Conservation (phyloP, 2,797 vertebrate species). For the Taeniopygia guttata region DNA sequence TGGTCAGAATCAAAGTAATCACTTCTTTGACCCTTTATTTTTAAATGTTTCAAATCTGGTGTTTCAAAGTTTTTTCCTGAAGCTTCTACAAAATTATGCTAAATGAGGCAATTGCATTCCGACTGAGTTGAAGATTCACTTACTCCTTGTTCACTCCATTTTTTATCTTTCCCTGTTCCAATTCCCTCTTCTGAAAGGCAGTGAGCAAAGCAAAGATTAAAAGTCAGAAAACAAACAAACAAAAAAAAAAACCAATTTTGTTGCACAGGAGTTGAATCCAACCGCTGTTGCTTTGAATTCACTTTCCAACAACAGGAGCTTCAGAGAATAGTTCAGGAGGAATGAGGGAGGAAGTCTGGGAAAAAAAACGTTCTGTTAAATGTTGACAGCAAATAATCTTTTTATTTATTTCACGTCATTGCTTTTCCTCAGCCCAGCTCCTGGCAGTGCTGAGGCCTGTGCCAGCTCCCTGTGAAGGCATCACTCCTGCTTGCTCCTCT, state of each 20-base stretch:
- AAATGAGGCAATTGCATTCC: slow-evolving; percentile 22
- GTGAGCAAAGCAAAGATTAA: neutral
- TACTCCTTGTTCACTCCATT: neutral
- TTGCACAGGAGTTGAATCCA: neutral
- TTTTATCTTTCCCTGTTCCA: neutral
- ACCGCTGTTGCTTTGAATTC: neutral
- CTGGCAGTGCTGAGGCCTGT: neutral
- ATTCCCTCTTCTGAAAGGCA: neutral
- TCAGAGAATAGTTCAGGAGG: neutral
- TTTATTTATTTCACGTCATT: neutral
- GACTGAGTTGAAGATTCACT: neutral
- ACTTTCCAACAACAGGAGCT: neutral
- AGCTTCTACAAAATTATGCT: neutral
- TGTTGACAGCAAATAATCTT: neutral
- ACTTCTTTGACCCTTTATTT: neutral
- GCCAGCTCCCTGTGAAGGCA: neutral
- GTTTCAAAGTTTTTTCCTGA: neutral
- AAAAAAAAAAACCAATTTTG: neutral
- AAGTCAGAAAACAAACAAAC: neutral
- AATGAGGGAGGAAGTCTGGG: neutral
- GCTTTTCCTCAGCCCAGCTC: neutral
- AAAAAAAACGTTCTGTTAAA: neutral
- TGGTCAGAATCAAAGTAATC: neutral
- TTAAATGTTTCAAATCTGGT: neutral
- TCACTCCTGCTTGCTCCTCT: neutral